phyloP scores from a whole-genome alignment of 1,140 invertebrate species.

The Brachionus asplanchnoidis region DNA sequence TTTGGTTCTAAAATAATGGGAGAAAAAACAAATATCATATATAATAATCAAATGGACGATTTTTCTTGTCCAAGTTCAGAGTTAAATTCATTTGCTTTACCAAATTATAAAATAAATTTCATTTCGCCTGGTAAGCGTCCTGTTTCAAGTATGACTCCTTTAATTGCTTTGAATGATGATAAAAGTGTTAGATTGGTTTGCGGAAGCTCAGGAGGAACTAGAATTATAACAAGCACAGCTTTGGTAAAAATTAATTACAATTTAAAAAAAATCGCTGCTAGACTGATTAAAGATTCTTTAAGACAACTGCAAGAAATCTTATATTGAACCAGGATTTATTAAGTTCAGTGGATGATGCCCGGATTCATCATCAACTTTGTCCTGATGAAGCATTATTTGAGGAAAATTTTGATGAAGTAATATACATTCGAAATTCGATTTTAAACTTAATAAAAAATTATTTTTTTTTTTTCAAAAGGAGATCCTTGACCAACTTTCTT shows the following conservation, averaged over 20 bases:
- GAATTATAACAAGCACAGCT: conserved; percentile 76
- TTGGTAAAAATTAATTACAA: conserved; percentile 59
- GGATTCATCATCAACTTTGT: conserved; percentile 85
- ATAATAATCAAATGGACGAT: conserved; percentile 93
- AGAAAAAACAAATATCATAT: conserved; percentile 76
- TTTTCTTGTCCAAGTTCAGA: conserved; percentile 71
- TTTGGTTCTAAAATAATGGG: conserved; percentile 57
- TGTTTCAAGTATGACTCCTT: conserved; percentile 83
- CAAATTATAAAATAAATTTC: conserved; percentile 69
- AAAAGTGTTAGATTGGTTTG: conserved; percentile 70
- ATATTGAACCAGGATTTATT: conserved; percentile 80
- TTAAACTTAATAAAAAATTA: neutral
- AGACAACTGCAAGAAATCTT: conserved; percentile 65
- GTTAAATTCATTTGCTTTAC: conserved; percentile 73
- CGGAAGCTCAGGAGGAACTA: conserved; percentile 83
- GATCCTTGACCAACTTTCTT: neutral
- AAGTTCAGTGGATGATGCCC: conserved; percentile 74
- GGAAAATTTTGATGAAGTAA: conserved; percentile 66
- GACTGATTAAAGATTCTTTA: conserved; percentile 6
- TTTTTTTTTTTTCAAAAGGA: neutral
- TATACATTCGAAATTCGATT: neutral
- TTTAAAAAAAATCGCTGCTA: neutral
- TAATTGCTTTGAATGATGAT: conserved; percentile 68
- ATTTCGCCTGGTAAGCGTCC: conserved; percentile 76
- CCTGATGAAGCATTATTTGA: conserved; percentile 79